Conservation (phyloP, 2,797 vertebrate genomes). For the Pantherophis vulpinus region DNA sequence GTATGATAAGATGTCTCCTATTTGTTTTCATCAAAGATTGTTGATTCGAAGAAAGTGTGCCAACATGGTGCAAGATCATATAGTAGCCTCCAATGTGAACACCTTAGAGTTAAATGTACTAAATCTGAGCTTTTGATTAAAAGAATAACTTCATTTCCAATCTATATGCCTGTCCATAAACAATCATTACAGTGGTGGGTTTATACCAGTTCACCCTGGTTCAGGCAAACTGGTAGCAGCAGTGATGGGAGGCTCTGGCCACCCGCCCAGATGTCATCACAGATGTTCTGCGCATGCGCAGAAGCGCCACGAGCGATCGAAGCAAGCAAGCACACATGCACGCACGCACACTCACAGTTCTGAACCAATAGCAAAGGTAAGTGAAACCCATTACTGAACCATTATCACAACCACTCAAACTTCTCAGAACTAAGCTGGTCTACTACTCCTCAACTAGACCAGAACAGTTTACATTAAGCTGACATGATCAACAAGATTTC, state of each 20-base stretch:
- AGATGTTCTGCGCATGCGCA: too few species aligned
- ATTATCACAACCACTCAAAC: neutral
- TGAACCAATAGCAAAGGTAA: too few species aligned
- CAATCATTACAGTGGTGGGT: too few species aligned
- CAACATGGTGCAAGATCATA: neutral
- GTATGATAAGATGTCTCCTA: neutral
- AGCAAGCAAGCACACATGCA: too few species aligned
- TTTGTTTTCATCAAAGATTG: neutral
- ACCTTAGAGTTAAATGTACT: neutral
- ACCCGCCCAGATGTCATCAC: too few species aligned
- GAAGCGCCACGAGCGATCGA: rapidly evolving
- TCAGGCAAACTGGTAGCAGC: too few species aligned
- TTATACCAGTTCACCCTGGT: too few species aligned
- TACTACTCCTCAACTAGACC: neutral
- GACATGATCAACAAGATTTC: neutral
- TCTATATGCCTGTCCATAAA: neutral
- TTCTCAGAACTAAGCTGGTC: neutral
- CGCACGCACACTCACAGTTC: too few species aligned
- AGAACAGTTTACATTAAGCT: neutral
- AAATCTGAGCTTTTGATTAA: neutral
- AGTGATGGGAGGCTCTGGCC: too few species aligned
- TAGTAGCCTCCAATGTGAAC: neutral
- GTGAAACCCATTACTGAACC: too few species aligned
- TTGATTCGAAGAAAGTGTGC: neutral
- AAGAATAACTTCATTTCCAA: neutral